phyloP scores from a whole-genome alignment of 2,888 invertebrate species.

The Euplagia quadripunctaria region DNA sequence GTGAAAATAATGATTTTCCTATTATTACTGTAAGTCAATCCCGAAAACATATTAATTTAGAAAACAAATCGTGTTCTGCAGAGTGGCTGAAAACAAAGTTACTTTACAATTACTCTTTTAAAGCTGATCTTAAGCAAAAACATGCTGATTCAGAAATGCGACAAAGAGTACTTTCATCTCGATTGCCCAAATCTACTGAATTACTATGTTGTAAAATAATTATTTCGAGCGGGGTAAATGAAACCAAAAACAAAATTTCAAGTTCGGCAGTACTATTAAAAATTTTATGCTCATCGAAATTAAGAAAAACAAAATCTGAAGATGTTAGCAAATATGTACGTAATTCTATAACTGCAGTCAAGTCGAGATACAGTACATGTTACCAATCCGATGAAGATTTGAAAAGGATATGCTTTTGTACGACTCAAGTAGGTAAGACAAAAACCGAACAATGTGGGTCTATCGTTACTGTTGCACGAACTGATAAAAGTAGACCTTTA shows the following conservation, averaged over 20 bases:
- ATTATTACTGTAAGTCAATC: constrained; percentile 3
- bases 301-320: constrained; percentile 11
- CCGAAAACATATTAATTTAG: neutral
- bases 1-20: neutral
- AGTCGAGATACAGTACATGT: neutral
- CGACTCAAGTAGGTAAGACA: neutral
- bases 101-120: neutral
- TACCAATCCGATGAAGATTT: neutral
- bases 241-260: neutral
- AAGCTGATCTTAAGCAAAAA: neutral
- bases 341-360: neutral
- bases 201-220: neutral
- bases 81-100: neutral
- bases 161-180: neutral
- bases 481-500: constrained; percentile 21
- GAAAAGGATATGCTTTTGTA: neutral
- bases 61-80: neutral
- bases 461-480: neutral
- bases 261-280: neutral
- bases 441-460: neutral
- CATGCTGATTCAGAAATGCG: neutral
- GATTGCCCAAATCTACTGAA: neutral
- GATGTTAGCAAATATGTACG: neutral
- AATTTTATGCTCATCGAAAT: constrained; percentile 1
- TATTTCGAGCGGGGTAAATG: neutral